Base-by-base conservation (phyloP, 2,113 vertebrate species). In the Cavia porcellus region DNA sequence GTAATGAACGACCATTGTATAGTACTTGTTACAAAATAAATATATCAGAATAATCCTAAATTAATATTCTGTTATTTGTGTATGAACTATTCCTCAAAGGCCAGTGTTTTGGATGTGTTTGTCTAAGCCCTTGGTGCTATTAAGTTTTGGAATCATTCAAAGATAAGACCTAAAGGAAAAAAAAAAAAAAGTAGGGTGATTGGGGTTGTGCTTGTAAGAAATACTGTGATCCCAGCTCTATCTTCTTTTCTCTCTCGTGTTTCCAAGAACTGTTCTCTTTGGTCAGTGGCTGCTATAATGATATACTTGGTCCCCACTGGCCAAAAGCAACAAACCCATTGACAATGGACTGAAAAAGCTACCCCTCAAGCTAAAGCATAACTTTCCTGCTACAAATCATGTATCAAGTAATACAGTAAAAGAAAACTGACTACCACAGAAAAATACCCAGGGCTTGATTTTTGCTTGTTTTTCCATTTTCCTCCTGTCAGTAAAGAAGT, bases 221-320 rank as follows among this genome's bases (percentile, higher is more conserved):
- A 62, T 17, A 17, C 1, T 47, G 30, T 11, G 1, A 52, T 13
- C 14, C 13, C 5, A 59, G 11, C 47, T 7, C 86, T 14, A 2
- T 35, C 4, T 52, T 62, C 35, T 2, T 17, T 35, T 75, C 38
- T 62, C 1, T 17, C 8, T 45, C 66, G 30, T 11, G 2, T 25
- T 86, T 57, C 38, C 47, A 79, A n/a, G 7, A 79, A 66, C 20
- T 22, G 7, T 2, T 13, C 8, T 6, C 3, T 13, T 62, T 7
- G 38, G 17, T 2, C 82, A 42, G 24, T 32, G 4, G 5, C 4
- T 75, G 5, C 5, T 5, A 47, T 9, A 30, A 61, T 61, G 70
- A 32, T 3, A 1, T 17, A 20, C 19, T 25, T 7, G 12, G 30
- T 0, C 47, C 45, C 14, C 6, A n/a, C 30, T 80, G 3, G 32